A percentile compares a stretch with the other conserved stretches of the same genome.
Evolutionary conservation across 2,113 vertebrate species (phyloP).

Genomic region (Aspiorhynchus laticeps): DNA sequence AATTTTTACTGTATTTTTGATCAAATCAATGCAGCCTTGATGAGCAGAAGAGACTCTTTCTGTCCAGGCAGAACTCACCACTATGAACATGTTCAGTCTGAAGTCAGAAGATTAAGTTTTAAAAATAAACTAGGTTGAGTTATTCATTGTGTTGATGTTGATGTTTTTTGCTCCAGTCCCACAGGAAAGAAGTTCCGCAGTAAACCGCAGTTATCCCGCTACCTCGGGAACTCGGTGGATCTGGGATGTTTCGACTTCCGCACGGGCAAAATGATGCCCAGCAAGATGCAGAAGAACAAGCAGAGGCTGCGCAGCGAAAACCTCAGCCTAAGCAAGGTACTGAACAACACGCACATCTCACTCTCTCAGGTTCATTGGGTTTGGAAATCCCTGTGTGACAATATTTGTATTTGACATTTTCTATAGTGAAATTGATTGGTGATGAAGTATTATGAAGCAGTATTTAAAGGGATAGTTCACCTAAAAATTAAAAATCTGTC

Average conservation of each 20-base stretch:
- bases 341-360: background rate
- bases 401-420: no score
- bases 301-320: conserved; percentile 84
- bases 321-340: conserved; percentile 82
- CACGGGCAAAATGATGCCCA: conserved; percentile 89
- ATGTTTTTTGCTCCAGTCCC: conserved; percentile 77
- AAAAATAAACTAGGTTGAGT: background rate
- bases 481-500: no score
- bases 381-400: no score
- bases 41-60: background rate
- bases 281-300: conserved; percentile 89
- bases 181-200: conserved; percentile 89
- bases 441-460: no score
- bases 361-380: no score
- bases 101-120: background rate
- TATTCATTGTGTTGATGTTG: conserved; percentile 28
- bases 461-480: no score
- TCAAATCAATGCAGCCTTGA: background rate
- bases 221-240: conserved; percentile 85
- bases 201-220: conserved; percentile 86
- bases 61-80: no score
- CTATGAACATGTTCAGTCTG: no score
- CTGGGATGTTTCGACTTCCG: conserved; percentile 89
- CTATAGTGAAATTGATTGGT: no score
- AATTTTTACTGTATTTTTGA: no score